A percentile compares a stretch with the other conserved stretches of the same genome.
These are phyloP conservation scores for Coenonympha glycerion DNA, from an alignment of 2,888 invertebrate genomes.

Conservation along the genomic window DNA sequence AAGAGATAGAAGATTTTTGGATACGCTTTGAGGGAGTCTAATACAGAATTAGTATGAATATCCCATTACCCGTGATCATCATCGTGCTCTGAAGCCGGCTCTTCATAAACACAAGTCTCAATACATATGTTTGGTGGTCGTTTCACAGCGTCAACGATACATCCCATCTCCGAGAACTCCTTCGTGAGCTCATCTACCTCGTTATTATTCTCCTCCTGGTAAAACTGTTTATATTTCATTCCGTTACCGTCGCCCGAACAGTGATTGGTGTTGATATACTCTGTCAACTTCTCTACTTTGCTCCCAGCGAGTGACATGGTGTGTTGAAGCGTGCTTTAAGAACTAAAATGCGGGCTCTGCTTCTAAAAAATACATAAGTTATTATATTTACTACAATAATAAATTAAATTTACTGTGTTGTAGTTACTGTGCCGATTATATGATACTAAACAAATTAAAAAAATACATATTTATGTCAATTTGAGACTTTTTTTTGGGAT, in stretches of 20 bases:
- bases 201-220: constrained; percentile 69
- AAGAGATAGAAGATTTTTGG: no score
- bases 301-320: constrained; percentile 55
- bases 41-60: not conserved
- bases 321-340: constrained; percentile 55
- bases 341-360: constrained; percentile 30
- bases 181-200: constrained; percentile 64
- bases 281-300: constrained; percentile 41
- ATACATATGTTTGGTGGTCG: constrained; percentile 63
- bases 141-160: constrained; percentile 62
- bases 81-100: constrained; percentile 46
- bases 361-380: constrained; percentile 40
- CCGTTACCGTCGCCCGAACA: constrained; percentile 63
- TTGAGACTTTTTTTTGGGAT: no score
- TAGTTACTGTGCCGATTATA: not conserved
- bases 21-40: no score
- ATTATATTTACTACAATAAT: not conserved
- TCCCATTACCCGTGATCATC: constrained; percentile 19
- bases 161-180: constrained; percentile 67
- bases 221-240: constrained; percentile 50
- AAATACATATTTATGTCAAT: no score
- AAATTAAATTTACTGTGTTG: not conserved
- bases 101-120: constrained; percentile 56
- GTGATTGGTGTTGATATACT: constrained; percentile 48
- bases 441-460: no score